Evolutionary conservation across 2,888 invertebrate genomes (phyloP).

Genomic region (Drosophila mimetica): DNA sequence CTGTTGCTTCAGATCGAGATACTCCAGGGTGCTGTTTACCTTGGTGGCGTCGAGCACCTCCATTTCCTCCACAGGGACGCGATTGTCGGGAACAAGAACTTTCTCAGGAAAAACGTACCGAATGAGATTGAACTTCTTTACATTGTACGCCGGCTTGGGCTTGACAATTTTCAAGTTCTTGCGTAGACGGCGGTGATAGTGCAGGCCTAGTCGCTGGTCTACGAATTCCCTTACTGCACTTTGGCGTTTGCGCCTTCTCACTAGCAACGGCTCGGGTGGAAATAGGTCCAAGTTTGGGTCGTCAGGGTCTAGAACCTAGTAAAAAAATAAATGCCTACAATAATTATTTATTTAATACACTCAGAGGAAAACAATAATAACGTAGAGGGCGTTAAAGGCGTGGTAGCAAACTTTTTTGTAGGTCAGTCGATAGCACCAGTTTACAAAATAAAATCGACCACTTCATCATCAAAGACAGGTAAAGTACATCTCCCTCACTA

Average conservation of each 20-base stretch:
- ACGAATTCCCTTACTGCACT: constrained; percentile 68
- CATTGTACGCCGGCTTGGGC: constrained; percentile 73
- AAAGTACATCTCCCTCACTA: too few species aligned
- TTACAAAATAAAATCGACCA: too few species aligned
- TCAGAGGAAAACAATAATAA: too few species aligned
- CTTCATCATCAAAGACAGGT: too few species aligned
- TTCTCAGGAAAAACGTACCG: constrained; percentile 75
- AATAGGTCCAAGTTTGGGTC: constrained; percentile 79
- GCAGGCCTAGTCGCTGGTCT: constrained; percentile 70
- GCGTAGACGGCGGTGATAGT: constrained; percentile 75
- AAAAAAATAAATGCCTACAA: not conserved
- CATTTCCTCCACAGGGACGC: constrained; percentile 36
- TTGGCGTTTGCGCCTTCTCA: constrained; percentile 39
- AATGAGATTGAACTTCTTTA: constrained; percentile 83
- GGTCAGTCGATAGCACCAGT: too few species aligned
- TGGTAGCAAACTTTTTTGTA: too few species aligned
- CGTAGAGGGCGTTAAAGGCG: too few species aligned
- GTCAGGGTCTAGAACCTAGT: constrained; percentile 62
- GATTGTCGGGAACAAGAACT: constrained; percentile 48
- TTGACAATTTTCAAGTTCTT: constrained; percentile 78
- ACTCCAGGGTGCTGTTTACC: constrained; percentile 70
- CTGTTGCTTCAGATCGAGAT: constrained; percentile 64
- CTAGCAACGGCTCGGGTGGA: constrained; percentile 56
- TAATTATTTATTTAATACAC: too few species aligned
- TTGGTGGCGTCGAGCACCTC: constrained; percentile 51